Evolutionary conservation across 64 coral and sea anemone genomes (phyloP), one percentile per base, ranked within the genome.

Genomic region (Dendronephthya gigantea): DNA sequence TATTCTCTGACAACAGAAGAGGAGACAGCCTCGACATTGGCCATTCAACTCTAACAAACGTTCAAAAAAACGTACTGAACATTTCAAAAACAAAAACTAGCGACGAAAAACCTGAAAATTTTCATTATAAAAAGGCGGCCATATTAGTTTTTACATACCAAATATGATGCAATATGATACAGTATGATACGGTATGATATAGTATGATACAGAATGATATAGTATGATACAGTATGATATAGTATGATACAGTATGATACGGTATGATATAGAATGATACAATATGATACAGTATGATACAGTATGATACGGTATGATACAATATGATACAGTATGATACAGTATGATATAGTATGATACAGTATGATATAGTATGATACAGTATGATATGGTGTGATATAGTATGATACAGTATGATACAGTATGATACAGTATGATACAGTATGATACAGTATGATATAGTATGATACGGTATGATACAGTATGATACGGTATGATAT

Each of bases 1-100:
- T 93, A 93, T 87, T 93, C 91, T 12, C 91, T 55, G 0, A 93
- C 91, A 72, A 93, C 87, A 69, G 91, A 93, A 76, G 91, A 88
- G 33, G 91, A 89, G 13, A 93, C 39, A 6, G 91, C 85, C 39
- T 87, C 79, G 6, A 93, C 48, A 47, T 83, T 31, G 17, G 83
- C 72, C 72, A 79, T 79, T 35, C 72, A 79, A 79, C 32, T 79
- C 37, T 9, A 79, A 31, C 29, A 75, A 75, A 33, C 30, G 9
- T 37, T 58, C 22, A 58, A 66, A 30, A n/a, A 66, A 8, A 66
- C 58, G 22, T 66, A 30, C 22, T 22, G n/a, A n/a, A n/a, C n/a
- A n/a, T n/a, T n/a, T n/a, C n/a, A n/a, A n/a, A n/a, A n/a, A n/a
- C n/a, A n/a, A n/a, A n/a, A n/a, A n/a, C n/a, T n/a, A n/a, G n/a